Base-by-base conservation (phyloP, 2,113 vertebrate species). In the Ciconia boyciana region DNA sequence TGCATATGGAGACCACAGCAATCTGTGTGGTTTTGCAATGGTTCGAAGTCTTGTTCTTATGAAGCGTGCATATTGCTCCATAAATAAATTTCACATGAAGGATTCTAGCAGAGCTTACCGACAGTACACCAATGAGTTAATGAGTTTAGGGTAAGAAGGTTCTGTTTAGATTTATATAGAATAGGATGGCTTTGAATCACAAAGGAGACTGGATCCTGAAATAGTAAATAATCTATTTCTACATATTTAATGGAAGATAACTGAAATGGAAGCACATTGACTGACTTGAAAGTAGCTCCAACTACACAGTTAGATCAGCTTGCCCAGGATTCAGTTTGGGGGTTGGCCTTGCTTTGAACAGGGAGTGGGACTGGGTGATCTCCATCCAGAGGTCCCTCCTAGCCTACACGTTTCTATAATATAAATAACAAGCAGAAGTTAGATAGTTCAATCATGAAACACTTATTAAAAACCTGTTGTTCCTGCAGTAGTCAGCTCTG, bases 351-450 rank as follows among this genome's bases (percentile, higher is more conserved):
- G 31, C 34, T 89, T 89, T 62, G 13, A 61, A 54, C 16, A n/a
- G 31, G 31, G 34, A 74, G 34, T 3, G 66, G 58, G 36, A 68
- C 18, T 21, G n/a, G 15, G 5, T 71, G n/a, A 82, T 83, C 39
- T 87, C 77, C 39, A 68, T 16, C 43, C 77, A 84, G 86, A 86
- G 52, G 26, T 87, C 55, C 29, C 44, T 87, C 31, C 4, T 26
- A 95, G 22, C 43, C 83, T 64, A 81, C 65, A 17, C 0, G 2
- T 43, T 71, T 65, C 29, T 39, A 6, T 18, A 29, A 34, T 84
- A 89, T 68, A 96, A 95, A 95, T 87, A 91, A 39, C 49, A 77
- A 68, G 21, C 11, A 86, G 41, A 83, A 75, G n/a, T 64, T 83
- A 46, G 29, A 75, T 58, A 83, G 66, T 58, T 94, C 82, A 94